Evolutionary conservation across 2,797 vertebrate species (phyloP).

Genomic region (Gymnopithys bicolor): DNA sequence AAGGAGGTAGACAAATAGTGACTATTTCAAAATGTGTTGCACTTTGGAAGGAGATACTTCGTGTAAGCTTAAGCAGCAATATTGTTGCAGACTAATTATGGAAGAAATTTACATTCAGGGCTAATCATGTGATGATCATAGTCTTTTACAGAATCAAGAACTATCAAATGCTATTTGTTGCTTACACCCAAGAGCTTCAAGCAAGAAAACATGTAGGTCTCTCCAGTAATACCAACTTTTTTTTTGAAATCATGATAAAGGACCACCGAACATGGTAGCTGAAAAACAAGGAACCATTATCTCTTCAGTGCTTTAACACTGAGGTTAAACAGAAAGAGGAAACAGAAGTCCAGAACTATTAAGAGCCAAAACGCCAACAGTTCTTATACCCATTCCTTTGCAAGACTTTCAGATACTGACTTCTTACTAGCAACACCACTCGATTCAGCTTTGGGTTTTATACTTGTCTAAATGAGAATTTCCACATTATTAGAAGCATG

Average conservation of each 20-base stretch:
- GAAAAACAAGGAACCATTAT: neutral
- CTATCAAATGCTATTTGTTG: neutral
- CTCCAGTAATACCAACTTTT: neutral
- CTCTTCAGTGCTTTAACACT: neutral
- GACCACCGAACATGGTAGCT: rapidly evolving
- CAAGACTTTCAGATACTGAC: neutral
- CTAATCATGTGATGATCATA: rapidly evolving
- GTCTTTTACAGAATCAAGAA: neutral
- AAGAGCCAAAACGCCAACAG: neutral
- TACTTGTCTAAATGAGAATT: neutral
- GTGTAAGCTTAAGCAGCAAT: neutral
- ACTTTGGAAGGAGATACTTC: neutral
- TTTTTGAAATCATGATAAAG: neutral
- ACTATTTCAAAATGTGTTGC: neutral
- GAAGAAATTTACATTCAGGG: neutral
- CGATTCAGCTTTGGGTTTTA: neutral
- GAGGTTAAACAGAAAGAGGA: neutral
- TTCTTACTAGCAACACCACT: neutral
- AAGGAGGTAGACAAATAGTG: neutral
- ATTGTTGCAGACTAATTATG: neutral
- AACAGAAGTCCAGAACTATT: neutral
- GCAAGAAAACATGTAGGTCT: neutral
- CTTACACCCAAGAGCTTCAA: neutral
- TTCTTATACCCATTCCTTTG: neutral
- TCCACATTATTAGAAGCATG: neutral